Evolutionary conservation across 1,140 invertebrate genomes (phyloP).

Genomic region (Pseudomyrmex concolor): DNA sequence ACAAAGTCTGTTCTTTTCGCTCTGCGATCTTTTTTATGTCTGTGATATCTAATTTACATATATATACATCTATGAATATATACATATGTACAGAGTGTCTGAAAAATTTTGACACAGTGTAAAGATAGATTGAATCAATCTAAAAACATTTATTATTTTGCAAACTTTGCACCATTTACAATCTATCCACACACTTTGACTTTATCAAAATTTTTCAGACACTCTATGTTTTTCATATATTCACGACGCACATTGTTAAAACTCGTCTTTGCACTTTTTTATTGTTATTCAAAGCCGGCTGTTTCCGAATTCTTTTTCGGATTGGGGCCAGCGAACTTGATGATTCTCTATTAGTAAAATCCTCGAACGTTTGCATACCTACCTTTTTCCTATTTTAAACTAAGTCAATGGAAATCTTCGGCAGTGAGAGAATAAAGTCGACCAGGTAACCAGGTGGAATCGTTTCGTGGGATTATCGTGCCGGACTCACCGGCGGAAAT

Average conservation of each 20-base stretch:
- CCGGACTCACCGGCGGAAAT: constrained; percentile 28
- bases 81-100: too few relatives aligned
- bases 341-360: constrained; percentile 14
- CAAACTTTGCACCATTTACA: too few relatives aligned
- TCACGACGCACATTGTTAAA: too few relatives aligned
- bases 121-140: too few relatives aligned
- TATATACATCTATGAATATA: too few relatives aligned
- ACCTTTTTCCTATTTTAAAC: constrained; percentile 12
- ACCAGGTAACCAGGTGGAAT: constrained; percentile 34
- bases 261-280: background rate
- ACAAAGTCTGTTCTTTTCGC: background rate
- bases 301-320: background rate
- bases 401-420: constrained; percentile 1
- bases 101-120: too few relatives aligned
- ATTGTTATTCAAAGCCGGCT: background rate
- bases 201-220: too few relatives aligned
- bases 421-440: constrained; percentile 9
- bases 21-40: background rate
- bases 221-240: too few relatives aligned
- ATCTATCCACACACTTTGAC: too few relatives aligned
- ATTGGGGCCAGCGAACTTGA: background rate
- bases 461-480: constrained; percentile 33
- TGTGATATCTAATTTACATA: background rate
- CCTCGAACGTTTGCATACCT: constrained; percentile 16
- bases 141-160: too few relatives aligned